phyloP scores from a whole-genome alignment of 2,113 vertebrate genomes.

The Pollimyrus isidori region DNA sequence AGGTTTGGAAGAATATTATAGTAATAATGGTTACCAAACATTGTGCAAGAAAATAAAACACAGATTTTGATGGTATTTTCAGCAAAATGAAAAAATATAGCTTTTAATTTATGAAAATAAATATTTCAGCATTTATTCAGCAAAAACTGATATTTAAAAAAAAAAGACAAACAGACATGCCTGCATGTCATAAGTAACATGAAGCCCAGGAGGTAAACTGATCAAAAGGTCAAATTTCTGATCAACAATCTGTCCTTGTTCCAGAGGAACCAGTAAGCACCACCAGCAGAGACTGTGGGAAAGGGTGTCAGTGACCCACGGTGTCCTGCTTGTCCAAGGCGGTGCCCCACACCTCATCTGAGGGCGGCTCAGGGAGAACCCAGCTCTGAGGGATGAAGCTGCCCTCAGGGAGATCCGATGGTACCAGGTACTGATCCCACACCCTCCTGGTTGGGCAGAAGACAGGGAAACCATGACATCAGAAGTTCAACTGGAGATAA shows the following conservation, averaged over 20 bases:
- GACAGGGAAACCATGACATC: not conserved
- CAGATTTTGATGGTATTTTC: not conserved
- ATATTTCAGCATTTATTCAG: not conserved
- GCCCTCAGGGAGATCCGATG: constrained; percentile 73
- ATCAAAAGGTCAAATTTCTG: not conserved
- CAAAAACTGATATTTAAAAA: not conserved
- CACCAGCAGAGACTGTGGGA: not conserved
- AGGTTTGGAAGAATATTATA: not conserved
- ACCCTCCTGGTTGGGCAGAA: constrained; percentile 66
- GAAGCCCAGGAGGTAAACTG: not conserved
- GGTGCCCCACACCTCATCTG: constrained; percentile 75
- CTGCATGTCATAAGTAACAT: not conserved
- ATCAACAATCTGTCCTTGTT: not conserved
- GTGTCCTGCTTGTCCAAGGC: constrained; percentile 52
- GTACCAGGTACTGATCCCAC: constrained; percentile 82
- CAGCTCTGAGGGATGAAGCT: constrained; percentile 75
- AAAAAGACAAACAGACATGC: not conserved
- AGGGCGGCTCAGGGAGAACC: constrained; percentile 73
- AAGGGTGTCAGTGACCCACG: not conserved
- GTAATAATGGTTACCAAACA: not conserved
- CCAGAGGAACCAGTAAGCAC: not conserved
- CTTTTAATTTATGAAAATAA: not conserved
- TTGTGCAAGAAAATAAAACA: not conserved
- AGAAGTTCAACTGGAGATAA: not conserved
- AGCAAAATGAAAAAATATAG: not conserved